Conservation (phyloP, 2,888 invertebrate genomes). For the Folsomia candida region DNA sequence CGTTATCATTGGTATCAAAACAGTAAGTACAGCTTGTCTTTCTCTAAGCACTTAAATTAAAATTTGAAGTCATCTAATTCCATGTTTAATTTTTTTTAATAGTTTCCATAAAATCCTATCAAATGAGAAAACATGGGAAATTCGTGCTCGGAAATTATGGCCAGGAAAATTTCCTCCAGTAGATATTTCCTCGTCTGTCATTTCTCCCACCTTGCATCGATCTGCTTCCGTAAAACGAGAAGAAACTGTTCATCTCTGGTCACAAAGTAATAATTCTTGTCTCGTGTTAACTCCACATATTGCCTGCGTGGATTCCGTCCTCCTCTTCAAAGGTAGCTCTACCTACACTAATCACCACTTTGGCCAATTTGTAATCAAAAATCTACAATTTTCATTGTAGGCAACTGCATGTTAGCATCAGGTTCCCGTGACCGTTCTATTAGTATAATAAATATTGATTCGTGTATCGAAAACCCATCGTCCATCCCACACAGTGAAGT, state of each 20-base stretch:
- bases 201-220: conserved; percentile 1
- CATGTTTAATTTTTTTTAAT: neutral
- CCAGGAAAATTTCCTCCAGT: neutral
- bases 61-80: neutral
- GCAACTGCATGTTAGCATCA: conserved; percentile 28
- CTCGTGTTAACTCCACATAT: conserved; percentile 23
- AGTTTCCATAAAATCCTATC: conserved; percentile 38
- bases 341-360: conserved; percentile 14
- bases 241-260: conserved; percentile 49
- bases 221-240: conserved; percentile 63
- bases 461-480: conserved; percentile 23
- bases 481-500: neutral
- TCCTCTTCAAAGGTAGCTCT: conserved; percentile 27
- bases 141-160: neutral
- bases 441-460: conserved; percentile 44
- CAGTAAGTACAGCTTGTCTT: conserved; percentile 7
- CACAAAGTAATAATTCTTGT: neutral
- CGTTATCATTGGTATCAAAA: conserved; percentile 40
- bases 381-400: too few species aligned
- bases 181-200: neutral
- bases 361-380: too few species aligned
- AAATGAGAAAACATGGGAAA: conserved; percentile 48
- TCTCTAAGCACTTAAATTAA: neutral
- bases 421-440: conserved; percentile 45
- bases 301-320: conserved; percentile 47